A percentile compares a stretch with the other conserved stretches of the same genome.
Conservation (phyloP, 2,797 vertebrate species). For the Danio kyathit region DNA sequence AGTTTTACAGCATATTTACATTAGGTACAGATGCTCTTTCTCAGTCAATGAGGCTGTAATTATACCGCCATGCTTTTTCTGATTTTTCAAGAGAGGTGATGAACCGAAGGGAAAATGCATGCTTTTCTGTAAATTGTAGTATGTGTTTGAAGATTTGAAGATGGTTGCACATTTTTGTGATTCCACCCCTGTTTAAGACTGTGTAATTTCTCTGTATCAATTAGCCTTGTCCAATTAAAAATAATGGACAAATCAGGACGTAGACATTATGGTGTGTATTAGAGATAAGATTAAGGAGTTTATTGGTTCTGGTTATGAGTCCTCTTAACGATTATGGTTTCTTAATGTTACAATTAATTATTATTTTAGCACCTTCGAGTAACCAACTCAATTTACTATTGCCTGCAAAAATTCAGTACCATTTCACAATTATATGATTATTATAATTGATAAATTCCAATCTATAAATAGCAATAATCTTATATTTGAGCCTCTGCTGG, state of each 20-base stretch:
- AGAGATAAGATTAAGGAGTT: neutral
- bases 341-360: neutral
- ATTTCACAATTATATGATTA: neutral
- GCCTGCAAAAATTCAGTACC: neutral
- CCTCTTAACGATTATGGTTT: slow-evolving; percentile 5
- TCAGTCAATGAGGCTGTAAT: slow-evolving; percentile 20
- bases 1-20: slow-evolving; percentile 5
- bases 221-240: slow-evolving; percentile 33
- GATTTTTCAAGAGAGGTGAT: slow-evolving; percentile 24
- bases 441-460: neutral
- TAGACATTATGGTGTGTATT: slow-evolving; percentile 3
- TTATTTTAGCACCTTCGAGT: neutral
- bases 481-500: too few relatives aligned
- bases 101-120: slow-evolving; percentile 5
- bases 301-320: slow-evolving; percentile 11
- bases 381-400: neutral
- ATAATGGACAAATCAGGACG: neutral
- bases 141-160: slow-evolving; percentile 29
- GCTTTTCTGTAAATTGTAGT: slow-evolving; percentile 33
- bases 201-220: neutral
- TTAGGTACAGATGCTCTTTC: slow-evolving; percentile 49
- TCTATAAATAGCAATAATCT: too few relatives aligned
- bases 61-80: slow-evolving; percentile 6
- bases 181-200: neutral
- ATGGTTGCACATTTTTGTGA: neutral